Percentiles rank a stretch among this genome's conserved stretches.
Conservation (phyloP, 1,140 invertebrate genomes). For the Mya arenaria region DNA sequence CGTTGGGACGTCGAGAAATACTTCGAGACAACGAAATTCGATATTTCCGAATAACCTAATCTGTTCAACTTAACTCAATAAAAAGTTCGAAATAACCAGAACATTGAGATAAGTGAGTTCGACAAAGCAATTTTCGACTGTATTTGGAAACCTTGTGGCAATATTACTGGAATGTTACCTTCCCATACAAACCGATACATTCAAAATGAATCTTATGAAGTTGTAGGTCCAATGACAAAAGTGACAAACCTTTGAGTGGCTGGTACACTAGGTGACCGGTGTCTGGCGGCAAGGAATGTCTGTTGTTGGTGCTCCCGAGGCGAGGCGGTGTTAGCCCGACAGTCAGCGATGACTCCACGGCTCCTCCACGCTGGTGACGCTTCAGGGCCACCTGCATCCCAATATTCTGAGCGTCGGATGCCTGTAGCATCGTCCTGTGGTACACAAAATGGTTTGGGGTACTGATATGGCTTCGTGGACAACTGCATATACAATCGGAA, state of each 20-base stretch:
- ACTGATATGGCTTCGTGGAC: too few relatives aligned
- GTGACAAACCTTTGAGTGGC: slow-evolving; percentile 43
- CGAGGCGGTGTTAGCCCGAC: not conserved
- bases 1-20: not conserved
- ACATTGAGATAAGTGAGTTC: too few relatives aligned
- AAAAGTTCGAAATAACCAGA: not conserved
- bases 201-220: not conserved
- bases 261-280: slow-evolving; percentile 13
- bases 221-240: not conserved
- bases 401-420: slow-evolving; percentile 50
- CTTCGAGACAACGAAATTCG: not conserved
- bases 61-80: not conserved
- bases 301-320: not conserved
- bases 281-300: slow-evolving; percentile 45
- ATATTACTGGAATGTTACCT: not conserved
- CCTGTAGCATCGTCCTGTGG: slow-evolving; percentile 43
- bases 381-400: slow-evolving; percentile 47
- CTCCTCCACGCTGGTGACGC: slow-evolving; percentile 23
- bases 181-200: not conserved
- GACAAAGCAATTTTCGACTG: not conserved
- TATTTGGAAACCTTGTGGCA: not conserved
- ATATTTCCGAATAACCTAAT: too few relatives aligned
- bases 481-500: too few relatives aligned
- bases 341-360: not conserved
- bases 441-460: not conserved